phyloP scores from a whole-genome alignment of 2,113 vertebrate genomes.

The Pollachius pollachius region DNA sequence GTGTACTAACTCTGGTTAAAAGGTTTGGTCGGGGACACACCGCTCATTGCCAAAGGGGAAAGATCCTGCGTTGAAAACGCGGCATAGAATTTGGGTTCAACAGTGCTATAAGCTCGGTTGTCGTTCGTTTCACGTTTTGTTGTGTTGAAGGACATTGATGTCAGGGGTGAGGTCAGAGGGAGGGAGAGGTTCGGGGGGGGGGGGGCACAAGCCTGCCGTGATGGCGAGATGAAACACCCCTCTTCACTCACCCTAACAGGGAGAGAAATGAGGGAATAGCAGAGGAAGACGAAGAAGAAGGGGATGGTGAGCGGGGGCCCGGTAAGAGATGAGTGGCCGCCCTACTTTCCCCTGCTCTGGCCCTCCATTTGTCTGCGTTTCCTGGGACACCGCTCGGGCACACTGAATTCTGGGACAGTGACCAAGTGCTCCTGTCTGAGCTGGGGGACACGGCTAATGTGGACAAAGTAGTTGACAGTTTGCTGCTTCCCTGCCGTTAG shows the following conservation, averaged over 20 bases:
- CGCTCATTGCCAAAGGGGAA: no score
- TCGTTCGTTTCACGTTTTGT: not conserved
- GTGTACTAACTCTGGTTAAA: no score
- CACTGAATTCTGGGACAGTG: constrained; percentile 76
- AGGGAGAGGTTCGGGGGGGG: not conserved
- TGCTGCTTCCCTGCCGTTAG: constrained; percentile 65
- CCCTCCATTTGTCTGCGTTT: constrained; percentile 78
- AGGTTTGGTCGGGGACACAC: no score
- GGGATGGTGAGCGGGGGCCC: not conserved
- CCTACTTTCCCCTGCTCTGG: constrained; percentile 71
- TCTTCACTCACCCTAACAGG: constrained; percentile 40
- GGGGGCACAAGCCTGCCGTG: constrained; percentile 8
- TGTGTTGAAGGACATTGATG: constrained; percentile 16
- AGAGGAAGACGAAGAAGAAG: no score
- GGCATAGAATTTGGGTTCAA: no score
- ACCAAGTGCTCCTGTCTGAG: constrained; percentile 76
- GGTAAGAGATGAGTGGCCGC: constrained; percentile 73
- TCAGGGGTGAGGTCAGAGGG: not conserved
- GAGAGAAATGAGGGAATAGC: constrained; percentile 20
- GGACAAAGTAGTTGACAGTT: constrained; percentile 74
- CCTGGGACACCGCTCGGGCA: constrained; percentile 64
- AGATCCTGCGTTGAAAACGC: no score
- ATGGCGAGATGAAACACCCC: constrained; percentile 45
- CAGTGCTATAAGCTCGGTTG: no score
- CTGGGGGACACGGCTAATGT: constrained; percentile 77